Evolutionary conservation across 2,888 invertebrate genomes (phyloP).

Genomic region (Poecilus cupreus): DNA sequence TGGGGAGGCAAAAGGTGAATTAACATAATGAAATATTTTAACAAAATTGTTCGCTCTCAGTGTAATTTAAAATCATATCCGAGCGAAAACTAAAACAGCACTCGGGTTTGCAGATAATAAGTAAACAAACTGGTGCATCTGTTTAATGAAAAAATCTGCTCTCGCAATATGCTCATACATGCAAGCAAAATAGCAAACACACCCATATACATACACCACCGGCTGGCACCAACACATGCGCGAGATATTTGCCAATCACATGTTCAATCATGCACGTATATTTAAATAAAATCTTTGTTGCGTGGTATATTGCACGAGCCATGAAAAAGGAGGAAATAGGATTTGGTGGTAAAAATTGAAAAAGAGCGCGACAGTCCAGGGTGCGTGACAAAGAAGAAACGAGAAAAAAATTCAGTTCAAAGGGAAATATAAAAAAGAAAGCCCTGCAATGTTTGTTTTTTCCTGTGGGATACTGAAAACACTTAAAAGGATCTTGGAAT

Average conservation of each 20-base stretch:
- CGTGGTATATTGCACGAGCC: conserved; percentile 29
- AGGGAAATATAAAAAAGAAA: conserved; percentile 41
- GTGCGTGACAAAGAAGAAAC: conserved; percentile 38
- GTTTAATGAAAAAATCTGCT: conserved; percentile 40
- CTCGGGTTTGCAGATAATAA: conserved; percentile 22
- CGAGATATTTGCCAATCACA: conserved; percentile 52
- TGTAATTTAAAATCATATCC: conserved; percentile 33
- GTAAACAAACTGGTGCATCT: conserved; percentile 21
- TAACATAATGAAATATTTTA: conserved; percentile 28
- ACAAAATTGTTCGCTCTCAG: conserved; percentile 23
- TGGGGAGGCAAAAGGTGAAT: not conserved
- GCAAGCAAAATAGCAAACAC: conserved; percentile 3
- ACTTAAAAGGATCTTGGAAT: conserved; percentile 56
- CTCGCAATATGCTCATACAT: not conserved
- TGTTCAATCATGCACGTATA: conserved; percentile 57
- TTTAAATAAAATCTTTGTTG: conserved; percentile 59
- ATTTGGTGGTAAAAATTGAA: conserved; percentile 52
- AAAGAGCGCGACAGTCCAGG: conserved; percentile 44
- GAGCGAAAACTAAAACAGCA: conserved; percentile 11
- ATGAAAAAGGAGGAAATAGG: conserved; percentile 51
- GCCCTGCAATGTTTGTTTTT: conserved; percentile 48
- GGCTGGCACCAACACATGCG: not conserved
- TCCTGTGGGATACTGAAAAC: conserved; percentile 48
- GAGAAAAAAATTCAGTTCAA: conserved; percentile 37
- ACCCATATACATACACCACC: not conserved